Percentiles rank a stretch among this genome's conserved stretches.
These are phyloP conservation scores for Calyptommatus sinebrachiatus DNA, from an alignment of 2,113 vertebrate species.

Conservation along the genomic window DNA sequence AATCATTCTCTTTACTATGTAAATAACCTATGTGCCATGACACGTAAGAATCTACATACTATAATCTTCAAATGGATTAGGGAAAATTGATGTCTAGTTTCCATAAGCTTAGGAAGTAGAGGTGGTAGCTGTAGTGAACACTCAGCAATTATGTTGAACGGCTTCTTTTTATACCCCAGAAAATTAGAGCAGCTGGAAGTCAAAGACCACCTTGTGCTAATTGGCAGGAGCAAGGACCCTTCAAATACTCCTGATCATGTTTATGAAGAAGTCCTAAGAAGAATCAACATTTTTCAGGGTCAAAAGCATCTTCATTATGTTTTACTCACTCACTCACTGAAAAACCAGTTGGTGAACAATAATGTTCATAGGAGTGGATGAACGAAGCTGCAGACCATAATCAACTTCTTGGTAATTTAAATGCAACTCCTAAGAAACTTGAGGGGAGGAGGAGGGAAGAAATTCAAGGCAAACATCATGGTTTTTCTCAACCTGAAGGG, in stretches of 20 bases:
- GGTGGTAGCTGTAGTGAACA: not conserved
- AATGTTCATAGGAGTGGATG: not conserved
- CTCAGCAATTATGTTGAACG: conserved; percentile 14
- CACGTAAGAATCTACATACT: not conserved
- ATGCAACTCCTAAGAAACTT: not conserved
- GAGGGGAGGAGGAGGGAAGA: not conserved
- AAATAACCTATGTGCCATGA: not conserved
- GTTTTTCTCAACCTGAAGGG: too few relatives aligned
- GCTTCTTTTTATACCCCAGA: conserved; percentile 18
- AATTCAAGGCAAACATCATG: too few relatives aligned
- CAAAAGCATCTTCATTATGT: conserved; percentile 22
- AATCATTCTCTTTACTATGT: not conserved
- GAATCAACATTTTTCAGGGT: conserved; percentile 7
- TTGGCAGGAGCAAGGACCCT: conserved; percentile 2
- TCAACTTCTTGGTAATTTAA: not conserved
- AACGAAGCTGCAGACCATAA: not conserved
- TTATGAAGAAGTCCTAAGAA: not conserved
- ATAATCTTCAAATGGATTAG: not conserved
- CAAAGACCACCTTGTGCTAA: conserved; percentile 22
- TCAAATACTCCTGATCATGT: conserved; percentile 23
- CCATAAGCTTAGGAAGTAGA: conserved; percentile 17
- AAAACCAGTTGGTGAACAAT: not conserved
- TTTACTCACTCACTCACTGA: conserved; percentile 10
- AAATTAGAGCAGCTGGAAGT: conserved; percentile 13
- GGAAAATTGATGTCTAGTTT: conserved; percentile 9